Percentiles rank a stretch among this genome's conserved stretches.
Evolutionary conservation across 2,888 invertebrate species (phyloP).

Genomic region (Philereme transversata): DNA sequence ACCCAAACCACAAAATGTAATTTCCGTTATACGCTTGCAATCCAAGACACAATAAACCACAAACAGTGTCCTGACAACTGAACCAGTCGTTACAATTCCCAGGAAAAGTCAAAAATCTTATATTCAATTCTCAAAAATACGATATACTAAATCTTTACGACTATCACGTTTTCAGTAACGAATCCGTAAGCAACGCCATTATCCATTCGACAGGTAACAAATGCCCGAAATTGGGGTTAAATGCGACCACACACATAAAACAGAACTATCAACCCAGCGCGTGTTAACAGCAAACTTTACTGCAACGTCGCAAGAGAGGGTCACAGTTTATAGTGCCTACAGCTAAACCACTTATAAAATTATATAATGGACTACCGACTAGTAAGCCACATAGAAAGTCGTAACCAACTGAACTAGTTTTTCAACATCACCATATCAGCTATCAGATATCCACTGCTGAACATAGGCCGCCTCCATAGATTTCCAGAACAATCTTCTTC

Average conservation of each 20-base stretch:
- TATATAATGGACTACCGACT: not conserved
- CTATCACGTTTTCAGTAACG: not conserved
- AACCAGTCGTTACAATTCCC: no score
- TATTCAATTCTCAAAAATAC: not conserved
- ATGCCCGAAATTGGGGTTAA: constrained; percentile 34
- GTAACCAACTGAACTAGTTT: no score
- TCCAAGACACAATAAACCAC: no score
- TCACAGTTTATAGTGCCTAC: not conserved
- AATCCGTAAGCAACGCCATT: constrained; percentile 15
- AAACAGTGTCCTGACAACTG: no score
- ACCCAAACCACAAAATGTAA: no score
- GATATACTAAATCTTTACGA: constrained; percentile 11
- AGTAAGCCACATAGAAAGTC: no score
- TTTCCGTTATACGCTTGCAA: no score
- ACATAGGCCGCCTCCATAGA: no score
- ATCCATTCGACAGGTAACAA: constrained; percentile 31
- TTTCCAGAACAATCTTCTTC: no score
- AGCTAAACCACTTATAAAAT: not conserved
- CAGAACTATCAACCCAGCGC: constrained; percentile 46
- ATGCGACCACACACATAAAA: constrained; percentile 35
- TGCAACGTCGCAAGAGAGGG: constrained; percentile 38
- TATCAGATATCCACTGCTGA: no score
- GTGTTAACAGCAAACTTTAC: constrained; percentile 58
- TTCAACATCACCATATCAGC: no score
- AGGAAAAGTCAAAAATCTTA: no score